Evolutionary conservation across 2,888 invertebrate genomes (phyloP).

Genomic region (Cosmopolites sordidus): DNA sequence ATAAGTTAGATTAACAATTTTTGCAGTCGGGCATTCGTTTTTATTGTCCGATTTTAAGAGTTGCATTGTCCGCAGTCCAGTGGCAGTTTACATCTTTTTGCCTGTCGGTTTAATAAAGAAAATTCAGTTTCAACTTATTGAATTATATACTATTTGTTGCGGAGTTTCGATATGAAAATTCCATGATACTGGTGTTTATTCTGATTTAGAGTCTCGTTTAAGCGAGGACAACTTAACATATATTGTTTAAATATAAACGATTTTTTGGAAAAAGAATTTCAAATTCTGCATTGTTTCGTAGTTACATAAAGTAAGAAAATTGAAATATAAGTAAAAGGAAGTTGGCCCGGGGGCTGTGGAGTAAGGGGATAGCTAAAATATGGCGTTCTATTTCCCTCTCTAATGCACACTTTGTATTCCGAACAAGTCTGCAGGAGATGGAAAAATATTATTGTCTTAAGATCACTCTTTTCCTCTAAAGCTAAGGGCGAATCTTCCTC

Average conservation of each 20-base stretch:
- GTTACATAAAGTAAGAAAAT: conserved; percentile 44
- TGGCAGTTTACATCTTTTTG: too few species aligned
- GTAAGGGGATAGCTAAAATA: conserved; percentile 26
- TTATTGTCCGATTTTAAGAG: too few species aligned
- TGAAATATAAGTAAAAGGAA: conserved; percentile 44
- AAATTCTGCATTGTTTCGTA: conserved; percentile 37
- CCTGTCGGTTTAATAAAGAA: too few species aligned
- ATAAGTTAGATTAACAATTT: too few species aligned
- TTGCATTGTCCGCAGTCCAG: too few species aligned
- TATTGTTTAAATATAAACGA: conserved; percentile 15
- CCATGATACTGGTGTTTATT: too few species aligned
- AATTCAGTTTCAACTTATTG: too few species aligned
- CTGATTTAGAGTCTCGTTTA: too few species aligned
- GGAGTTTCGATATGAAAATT: too few species aligned
- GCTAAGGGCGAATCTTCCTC: not conserved
- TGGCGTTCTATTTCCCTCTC: conserved; percentile 43
- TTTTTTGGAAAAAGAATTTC: conserved; percentile 35
- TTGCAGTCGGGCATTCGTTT: too few species aligned
- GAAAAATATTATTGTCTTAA: conserved; percentile 47
- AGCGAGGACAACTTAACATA: too few species aligned
- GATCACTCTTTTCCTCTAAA: conserved; percentile 9
- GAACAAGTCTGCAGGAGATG: conserved; percentile 44
- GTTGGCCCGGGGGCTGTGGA: conserved; percentile 8
- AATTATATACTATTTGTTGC: too few species aligned
- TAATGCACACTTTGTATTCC: conserved; percentile 47